Base-by-base conservation (phyloP, 2,113 vertebrate genomes). In the Salvator merianae region DNA sequence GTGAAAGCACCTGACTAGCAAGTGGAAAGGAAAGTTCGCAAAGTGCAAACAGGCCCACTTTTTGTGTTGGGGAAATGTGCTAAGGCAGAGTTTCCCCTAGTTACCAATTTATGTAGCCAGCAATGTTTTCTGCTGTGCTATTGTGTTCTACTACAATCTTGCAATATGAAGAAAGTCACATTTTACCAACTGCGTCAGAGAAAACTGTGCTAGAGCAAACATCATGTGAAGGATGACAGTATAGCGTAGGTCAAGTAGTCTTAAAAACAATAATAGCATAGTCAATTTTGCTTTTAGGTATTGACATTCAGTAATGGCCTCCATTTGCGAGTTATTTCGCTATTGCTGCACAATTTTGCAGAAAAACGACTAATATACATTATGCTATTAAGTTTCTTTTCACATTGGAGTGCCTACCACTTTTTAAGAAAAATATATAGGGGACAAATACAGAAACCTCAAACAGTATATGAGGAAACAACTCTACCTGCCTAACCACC, bases 391-490 rank as follows among this genome's bases (percentile, higher is more conserved):
- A 10, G 40, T 80, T 26, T 22, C 36, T 80, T 63, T 72, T 91
- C 32, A 77, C 34, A 88, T 90, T 50, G 69, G 85, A 89, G 34
- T 70, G 7, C n/a, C 86, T 73, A 65, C 43, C 13, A 53, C 28
- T 18, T 68, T 89, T 80, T 50, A 82, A 87, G 62, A 30, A 63
- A 82, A 82, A 63, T 87, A 40, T 55, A 68, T 68, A 82, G 71
- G 80, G 84, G 55, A 71, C 22, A 86, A 83, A 83, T 47, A 47
- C 2, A 82, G 26, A 6, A 47, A 80, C 83, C 87, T 84, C 66
- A 87, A 87, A 70, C 5, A 26, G 84, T 87, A 55, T 79, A 90
- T 84, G 66, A 68, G 30, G 50, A 87, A 43, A 83, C 32, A 88
- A 87, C 85, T 28, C 38, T 43, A 8, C 7, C 71, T 43, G 26